A percentile compares a stretch with the other conserved stretches of the same genome.
Conservation (phyloP, 2,888 invertebrate species). For the Ctena decussata region DNA sequence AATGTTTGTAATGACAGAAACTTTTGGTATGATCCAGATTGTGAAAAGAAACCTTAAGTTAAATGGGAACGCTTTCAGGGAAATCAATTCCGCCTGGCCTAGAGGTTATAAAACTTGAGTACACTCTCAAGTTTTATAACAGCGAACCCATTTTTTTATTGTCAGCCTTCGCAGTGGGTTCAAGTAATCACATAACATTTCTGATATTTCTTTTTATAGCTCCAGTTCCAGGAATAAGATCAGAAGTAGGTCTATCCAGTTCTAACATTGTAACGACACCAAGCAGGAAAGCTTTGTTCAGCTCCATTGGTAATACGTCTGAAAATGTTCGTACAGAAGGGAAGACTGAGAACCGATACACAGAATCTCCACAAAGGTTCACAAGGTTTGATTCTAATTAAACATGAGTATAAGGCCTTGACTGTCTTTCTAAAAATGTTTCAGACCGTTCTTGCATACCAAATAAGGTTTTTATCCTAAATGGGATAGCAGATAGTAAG, state of each 20-base stretch:
- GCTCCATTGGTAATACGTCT: neutral
- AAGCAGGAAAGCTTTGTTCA: constrained; percentile 20
- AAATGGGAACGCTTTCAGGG: too few relatives aligned
- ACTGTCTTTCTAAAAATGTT: neutral
- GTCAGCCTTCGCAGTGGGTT: neutral
- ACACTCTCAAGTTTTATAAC: too few relatives aligned
- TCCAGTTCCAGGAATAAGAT: neutral
- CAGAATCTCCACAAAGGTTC: constrained; percentile 36
- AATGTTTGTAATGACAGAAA: too few relatives aligned
- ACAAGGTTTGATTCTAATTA: constrained; percentile 45
- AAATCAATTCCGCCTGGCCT: too few relatives aligned
- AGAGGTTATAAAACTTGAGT: too few relatives aligned
- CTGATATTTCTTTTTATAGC: neutral
- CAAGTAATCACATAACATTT: too few relatives aligned
- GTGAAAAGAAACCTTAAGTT: too few relatives aligned
- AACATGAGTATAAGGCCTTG: neutral
- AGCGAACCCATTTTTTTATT: neutral
- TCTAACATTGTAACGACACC: constrained; percentile 2
- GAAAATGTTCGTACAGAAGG: neutral
- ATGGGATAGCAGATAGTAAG: too few relatives aligned
- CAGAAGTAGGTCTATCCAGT: constrained; percentile 1
- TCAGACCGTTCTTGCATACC: too few relatives aligned
- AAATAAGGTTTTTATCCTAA: too few relatives aligned
- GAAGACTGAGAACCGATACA: neutral
- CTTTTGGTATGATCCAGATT: too few relatives aligned